Conservation (phyloP, 2,113 vertebrate genomes). For the Gnathonemus longibarbis region DNA sequence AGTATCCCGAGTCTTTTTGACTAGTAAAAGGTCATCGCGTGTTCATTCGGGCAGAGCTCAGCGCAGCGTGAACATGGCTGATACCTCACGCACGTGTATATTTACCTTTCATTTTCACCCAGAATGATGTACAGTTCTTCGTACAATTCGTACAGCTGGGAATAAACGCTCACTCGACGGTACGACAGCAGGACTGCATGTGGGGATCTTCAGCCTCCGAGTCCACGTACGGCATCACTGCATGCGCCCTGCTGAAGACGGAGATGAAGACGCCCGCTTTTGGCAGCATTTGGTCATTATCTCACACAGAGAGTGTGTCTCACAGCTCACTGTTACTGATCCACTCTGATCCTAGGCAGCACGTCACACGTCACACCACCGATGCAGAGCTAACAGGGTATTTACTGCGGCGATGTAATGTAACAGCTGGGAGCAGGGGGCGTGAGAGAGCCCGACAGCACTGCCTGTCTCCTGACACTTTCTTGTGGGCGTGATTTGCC, state of each 20-base stretch:
- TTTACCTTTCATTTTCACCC: neutral
- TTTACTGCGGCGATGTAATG: neutral
- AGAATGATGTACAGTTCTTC: neutral
- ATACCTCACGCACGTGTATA: neutral
- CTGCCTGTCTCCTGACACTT: neutral
- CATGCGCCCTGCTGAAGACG: neutral
- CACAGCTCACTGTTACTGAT: neutral
- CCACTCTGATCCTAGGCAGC: neutral
- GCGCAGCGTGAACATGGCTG: neutral
- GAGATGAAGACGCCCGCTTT: neutral
- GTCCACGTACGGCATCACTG: neutral
- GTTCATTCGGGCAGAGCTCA: neutral
- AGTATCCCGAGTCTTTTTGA: neutral
- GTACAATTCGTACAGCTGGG: neutral
- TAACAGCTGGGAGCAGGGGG: neutral
- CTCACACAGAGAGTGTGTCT: neutral
- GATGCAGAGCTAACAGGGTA: neutral
- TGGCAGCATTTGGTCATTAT: neutral
- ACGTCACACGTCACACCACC: neutral
- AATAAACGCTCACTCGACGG: neutral
- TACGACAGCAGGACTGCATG: neutral
- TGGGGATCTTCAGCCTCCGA: neutral
- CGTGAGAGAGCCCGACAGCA: neutral
- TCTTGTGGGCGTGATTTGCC: neutral
- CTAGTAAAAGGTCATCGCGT: neutral